Evolutionary conservation across 1,140 invertebrate species (phyloP), one percentile per base, ranked within the genome.

Genomic region (Oncopodura yosiiana): DNA sequence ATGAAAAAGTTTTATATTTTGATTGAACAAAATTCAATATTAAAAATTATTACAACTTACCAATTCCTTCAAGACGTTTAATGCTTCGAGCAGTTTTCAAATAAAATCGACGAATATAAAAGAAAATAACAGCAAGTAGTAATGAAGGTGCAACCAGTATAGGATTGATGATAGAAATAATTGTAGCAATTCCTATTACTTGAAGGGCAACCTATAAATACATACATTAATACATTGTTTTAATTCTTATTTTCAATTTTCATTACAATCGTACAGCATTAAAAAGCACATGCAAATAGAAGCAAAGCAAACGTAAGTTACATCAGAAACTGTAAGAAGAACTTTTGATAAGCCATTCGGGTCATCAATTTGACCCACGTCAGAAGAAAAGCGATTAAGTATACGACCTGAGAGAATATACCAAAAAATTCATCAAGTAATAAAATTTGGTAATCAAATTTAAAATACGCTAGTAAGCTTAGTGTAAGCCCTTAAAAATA

Each of bases 51-150:
- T 11, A 50, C 18, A n/a, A 79, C 81, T 83, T 78, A 91, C 87
- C 85, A 67, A 83, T 80, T 66, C 83, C 86, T 76, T 94, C 90
- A 49, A 94, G 74, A 54, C 89, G 77, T 72, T 94, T 94, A 14
- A 94, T 75, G 71, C 83, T 86, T 53, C 89, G 74, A 21, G 85
- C 87, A 0, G 87, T 86, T 19, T 74, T 74, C 18, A 95, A 71
- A 69, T 93, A 94, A 67, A 89, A 82, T 49, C 75, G 72, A 30
- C 88, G 70, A 38, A 91, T 71, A 6, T 80, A 73, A 61, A 83
- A 79, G 70, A 92, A 89, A 16, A 89, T 69, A 1, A 82, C 53
- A 0, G 75, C 74, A 19, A 93, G 75, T 14, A 83, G 65, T 11
- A 79, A 5, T 1, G 84, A 83, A 1, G 86, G 80, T 43, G 86